A percentile compares a stretch with the other conserved stretches of the same genome.
These are phyloP conservation scores for Microcebus murinus DNA, from an alignment of 2,113 vertebrate species.

Conservation along the genomic window DNA sequence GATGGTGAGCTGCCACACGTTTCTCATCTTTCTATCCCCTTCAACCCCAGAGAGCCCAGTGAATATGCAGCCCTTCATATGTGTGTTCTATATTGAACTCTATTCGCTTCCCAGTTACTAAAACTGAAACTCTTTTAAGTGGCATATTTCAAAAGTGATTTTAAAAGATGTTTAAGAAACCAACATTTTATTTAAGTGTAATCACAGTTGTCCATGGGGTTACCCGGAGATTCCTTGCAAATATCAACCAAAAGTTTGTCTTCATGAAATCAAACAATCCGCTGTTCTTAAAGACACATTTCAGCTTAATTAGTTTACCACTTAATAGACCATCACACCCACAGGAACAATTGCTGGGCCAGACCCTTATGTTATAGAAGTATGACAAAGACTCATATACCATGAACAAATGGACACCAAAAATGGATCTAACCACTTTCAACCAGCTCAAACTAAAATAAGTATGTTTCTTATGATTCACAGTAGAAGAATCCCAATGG, in stretches of 20 bases:
- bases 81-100: background rate
- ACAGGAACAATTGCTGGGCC: background rate
- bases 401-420: background rate
- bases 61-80: background rate
- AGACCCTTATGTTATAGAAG: background rate
- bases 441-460: slow-evolving; percentile 4
- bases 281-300: background rate
- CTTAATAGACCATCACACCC: background rate
- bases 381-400: background rate
- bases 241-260: slow-evolving; percentile 7
- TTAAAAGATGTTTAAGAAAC: background rate
- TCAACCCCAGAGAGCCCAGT: background rate
- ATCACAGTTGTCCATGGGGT: background rate
- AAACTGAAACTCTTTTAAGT: background rate
- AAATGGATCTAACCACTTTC: background rate
- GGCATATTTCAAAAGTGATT: background rate
- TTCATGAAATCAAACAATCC: slow-evolving; percentile 8
- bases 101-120: background rate
- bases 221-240: background rate
- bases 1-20: background rate
- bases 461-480: slow-evolving; percentile 51
- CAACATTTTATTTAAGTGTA: background rate
- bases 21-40: background rate
- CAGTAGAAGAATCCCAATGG: slow-evolving; percentile 3
- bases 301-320: slow-evolving; percentile 2